Base-by-base conservation (phyloP, 2,888 invertebrate genomes). In the Drosophila helvetica region DNA sequence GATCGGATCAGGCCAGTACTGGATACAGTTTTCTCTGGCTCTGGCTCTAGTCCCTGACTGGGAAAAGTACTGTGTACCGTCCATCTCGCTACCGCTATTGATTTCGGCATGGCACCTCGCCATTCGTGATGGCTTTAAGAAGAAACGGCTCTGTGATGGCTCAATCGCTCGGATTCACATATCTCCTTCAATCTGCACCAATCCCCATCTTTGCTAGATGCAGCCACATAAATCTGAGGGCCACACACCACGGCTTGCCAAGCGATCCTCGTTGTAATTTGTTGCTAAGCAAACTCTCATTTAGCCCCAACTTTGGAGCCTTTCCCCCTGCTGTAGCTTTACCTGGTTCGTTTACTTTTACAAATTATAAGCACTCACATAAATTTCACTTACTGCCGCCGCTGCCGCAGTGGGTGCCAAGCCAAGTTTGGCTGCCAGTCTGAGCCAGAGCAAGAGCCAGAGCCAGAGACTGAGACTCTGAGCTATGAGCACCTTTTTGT, bases 291-390 rank as follows among this genome's bases (percentile, higher is more conserved):
- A 68, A 65, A 58, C 59, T 66, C 54, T 56, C 54, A 54, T 50
- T 46, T 46, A 50, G 38, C 56, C 53, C 46, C 15, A 38, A 38
- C 38, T 15, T 15, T 38, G 6, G 15, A 38, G 38, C 15, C 38
- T 43, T 45, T 27, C 59, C 43, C 19, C 22, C 3, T 22, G 27
- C 54, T 47, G 60, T 18, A 5, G 47, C 22, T 27, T 46, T 33
- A 59, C 51, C 54, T 60, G 52, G 64, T 53, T 25, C 67, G 61
- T 75, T 72, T 71, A 71, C 69, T 65, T 78, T 77, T 63, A 63
- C 79, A 80, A 87, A 82, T 84, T 84, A 85, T 87, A 86, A 84
- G 63, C 87, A 77, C 86, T 73, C 80, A 73, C 82, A 84, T 87
- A 80, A 84, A 84, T 87, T 87, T 84, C 75, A 79, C 83, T 80